Evolutionary conservation across 2,113 vertebrate genomes (phyloP), one percentile per base, ranked within the genome.

Genomic region (Otolemur garnettii): DNA sequence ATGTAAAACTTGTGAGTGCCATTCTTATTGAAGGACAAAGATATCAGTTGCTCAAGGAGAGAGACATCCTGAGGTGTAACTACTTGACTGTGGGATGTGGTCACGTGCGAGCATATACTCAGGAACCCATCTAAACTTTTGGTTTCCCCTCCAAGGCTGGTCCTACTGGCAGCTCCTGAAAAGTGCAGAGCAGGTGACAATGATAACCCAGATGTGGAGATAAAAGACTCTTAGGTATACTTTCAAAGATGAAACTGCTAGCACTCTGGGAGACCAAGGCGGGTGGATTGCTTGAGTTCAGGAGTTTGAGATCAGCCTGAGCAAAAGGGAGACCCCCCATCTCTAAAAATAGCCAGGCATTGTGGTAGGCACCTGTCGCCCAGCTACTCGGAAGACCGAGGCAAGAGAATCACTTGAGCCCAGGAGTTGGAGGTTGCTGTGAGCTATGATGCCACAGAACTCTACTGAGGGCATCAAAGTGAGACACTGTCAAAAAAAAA

Each of bases 11-110:
- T 22, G 72, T 62, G 18, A 79, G 30, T 33, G 81, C 50, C 81
- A 72, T 82, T 74, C 57, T 88, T 50, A 59, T 11, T n/a, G 83
- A 81, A 95, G 50, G 71, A 84, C 38, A 92, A 84, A 69, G 57
- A 71, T 0, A 3, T 53, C 1, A 10, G 33, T 95, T 45, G 59
- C 15, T 91, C 17, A 11, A 92, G 69, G n/a, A 79, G 68, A 78
- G 59, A 62, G 60, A 13, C 74, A 35, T 30, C 18, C 0, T 6
- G 30, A 30, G 12, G 7, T 19, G 1, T 66, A 38, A 45, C 50
- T 87, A 3, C n/a, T 26, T 69, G 50, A 33, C 13, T 30, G 1
- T 42, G 38, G 30, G 28, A 21, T 57, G 50, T 0, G 80, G 45
- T 35, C 55, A 74, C 4, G 19, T 15, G 17, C 3, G 17, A 12